Base-by-base conservation (phyloP, 2,797 vertebrate species). In the Neoniphon sammara region DNA sequence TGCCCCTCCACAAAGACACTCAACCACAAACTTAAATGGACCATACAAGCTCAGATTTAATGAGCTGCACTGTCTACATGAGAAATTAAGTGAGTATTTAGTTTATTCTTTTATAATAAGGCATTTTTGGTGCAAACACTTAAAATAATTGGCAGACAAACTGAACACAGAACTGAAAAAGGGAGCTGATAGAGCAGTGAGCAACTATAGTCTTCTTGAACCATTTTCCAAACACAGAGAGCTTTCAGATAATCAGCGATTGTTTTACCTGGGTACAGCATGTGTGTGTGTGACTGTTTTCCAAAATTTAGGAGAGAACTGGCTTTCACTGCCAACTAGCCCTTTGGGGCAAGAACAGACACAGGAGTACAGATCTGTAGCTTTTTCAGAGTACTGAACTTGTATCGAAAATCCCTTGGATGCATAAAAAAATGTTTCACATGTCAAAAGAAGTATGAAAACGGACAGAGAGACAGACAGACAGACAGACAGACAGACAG, bases 91-190 rank as follows among this genome's bases (percentile, higher is more conserved):
- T 4, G 72, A 21, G 49, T 46, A 54, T 49, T 80, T 18, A 47
- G 56, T 64, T 75, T 17, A 25, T 14, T 53, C 75, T 79, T 68
- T 67, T 18, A 31, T 17, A 61, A 70, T 81, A 56, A 66, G 66
- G 30, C 61, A 25, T 56, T 66, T n/a, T 7, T 44, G 23, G 30
- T 17, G 66, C 25, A 70, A 52, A 46, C 21, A 65, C 18, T 34
- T 66, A 18, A 49, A 66, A 68, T 59, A 52, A 76, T 53, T 73
- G 70, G 55, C 46, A 78, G 68, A 86, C 34, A 73, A 11, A 11
- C 64, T 61, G 42, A 52, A 71, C 69, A 73, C 73, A 78, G 78
- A 81, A 78, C 76, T 69, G 67, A 53, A 18, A 79, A 58, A 63
- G 7, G 62, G 55, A 23, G n/a, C 20, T 50, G 7, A 20, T 10